Evolutionary conservation across 2,888 invertebrate species (phyloP).

Genomic region (Diabrotica balteata): DNA sequence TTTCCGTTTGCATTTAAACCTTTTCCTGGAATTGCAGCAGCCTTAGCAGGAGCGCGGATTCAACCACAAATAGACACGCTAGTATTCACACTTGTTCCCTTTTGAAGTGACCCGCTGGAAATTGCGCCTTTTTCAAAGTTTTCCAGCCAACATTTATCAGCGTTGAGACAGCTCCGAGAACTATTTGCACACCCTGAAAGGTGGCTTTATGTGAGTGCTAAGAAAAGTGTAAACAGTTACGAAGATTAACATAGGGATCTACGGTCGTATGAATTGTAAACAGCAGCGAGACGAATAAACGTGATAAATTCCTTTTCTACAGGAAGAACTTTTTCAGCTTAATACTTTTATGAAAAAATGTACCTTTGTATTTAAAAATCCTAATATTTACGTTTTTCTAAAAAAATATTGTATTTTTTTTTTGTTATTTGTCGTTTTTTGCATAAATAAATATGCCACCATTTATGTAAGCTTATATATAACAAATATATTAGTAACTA

Average conservation of each 20-base stretch:
- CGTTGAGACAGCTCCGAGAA: constrained; percentile 17
- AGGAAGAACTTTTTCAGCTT: too few relatives aligned
- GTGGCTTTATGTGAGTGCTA: constrained; percentile 36
- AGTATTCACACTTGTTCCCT: constrained; percentile 18
- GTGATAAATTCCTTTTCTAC: constrained; percentile 6
- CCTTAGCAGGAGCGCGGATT: not conserved
- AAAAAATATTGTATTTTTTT: too few relatives aligned
- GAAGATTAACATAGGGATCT: constrained; percentile 42
- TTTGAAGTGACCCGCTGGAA: constrained; percentile 20
- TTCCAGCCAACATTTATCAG: constrained; percentile 13
- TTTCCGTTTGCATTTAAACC: constrained; percentile 1
- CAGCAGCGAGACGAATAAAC: constrained; percentile 13
- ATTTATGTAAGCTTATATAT: too few relatives aligned
- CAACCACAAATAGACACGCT: constrained; percentile 6
- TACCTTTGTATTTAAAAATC: too few relatives aligned
- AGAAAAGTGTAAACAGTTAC: constrained; percentile 42
- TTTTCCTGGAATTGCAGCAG: not conserved
- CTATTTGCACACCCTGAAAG: constrained; percentile 36
- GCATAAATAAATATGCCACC: too few relatives aligned
- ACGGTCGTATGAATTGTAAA: constrained; percentile 27
- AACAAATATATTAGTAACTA: too few relatives aligned
- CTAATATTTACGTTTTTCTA: too few relatives aligned
- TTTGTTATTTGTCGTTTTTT: too few relatives aligned
- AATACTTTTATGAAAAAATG: too few relatives aligned
- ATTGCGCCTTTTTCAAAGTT: constrained; percentile 21